These are phyloP conservation scores for Mirza zaza DNA, from an alignment of 2,113 vertebrate species.

Conservation along the genomic window DNA sequence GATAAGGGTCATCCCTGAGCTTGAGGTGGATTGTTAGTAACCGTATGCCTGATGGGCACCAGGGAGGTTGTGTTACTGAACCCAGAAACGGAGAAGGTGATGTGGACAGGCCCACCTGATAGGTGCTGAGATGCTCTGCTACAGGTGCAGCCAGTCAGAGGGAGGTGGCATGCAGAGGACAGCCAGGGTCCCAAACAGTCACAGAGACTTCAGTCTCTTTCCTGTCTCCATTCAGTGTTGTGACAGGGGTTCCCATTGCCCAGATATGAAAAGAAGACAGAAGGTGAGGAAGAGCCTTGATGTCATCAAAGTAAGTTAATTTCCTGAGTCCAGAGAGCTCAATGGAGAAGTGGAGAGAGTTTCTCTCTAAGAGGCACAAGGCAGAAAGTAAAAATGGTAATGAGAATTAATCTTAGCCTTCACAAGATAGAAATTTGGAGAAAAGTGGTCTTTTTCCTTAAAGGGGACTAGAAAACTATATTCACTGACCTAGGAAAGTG, in stretches of 20 bases:
- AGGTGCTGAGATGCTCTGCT: neutral
- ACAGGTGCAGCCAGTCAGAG: fast-evolving
- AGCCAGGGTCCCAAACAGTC: fast-evolving
- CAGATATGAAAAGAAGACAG: too few species aligned
- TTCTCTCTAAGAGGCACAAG: neutral
- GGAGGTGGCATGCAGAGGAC: neutral
- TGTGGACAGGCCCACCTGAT: fast-evolving
- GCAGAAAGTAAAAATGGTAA: neutral
- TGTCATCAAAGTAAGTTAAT: too few species aligned
- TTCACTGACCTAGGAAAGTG: neutral
- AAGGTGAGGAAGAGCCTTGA: too few species aligned
- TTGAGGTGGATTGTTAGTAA: neutral
- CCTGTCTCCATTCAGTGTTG: neutral
- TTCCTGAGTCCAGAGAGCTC: neutral
- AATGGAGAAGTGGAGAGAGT: neutral
- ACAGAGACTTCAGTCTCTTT: too few species aligned
- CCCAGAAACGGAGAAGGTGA: neutral
- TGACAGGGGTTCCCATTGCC: too few species aligned
- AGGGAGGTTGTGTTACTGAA: neutral
- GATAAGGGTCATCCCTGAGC: neutral
- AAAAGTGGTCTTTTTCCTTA: neutral
- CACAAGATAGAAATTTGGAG: neutral
- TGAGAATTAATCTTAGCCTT: neutral
- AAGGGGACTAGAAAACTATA: neutral
- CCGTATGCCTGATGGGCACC: fast-evolving